Evolutionary conservation across 2,888 invertebrate species (phyloP).

Genomic region (Barypeithes pellucidus): DNA sequence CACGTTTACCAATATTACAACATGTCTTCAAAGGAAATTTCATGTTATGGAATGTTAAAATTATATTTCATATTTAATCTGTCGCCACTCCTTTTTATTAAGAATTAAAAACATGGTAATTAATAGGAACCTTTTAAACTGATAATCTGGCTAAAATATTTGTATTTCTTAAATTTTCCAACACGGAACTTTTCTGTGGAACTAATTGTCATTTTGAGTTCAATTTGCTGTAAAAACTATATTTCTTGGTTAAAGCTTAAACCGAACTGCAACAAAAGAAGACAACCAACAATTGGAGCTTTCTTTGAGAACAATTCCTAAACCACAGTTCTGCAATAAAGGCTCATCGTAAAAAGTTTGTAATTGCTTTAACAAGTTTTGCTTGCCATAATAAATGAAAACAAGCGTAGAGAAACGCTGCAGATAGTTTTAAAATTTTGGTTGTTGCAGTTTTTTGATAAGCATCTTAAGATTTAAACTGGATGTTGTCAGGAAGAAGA

Average conservation of each 20-base stretch:
- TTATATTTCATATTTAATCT: no score
- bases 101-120: no score
- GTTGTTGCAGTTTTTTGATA: not conserved
- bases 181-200: no score
- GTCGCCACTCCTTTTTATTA: no score
- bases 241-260: not conserved
- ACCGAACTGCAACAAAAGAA: not conserved
- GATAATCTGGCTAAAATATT: no score
- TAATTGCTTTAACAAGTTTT: conserved; percentile 34
- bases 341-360: conserved; percentile 19
- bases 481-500: no score
- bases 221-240: not conserved
- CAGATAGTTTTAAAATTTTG: not conserved
- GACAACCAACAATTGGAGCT: conserved; percentile 5
- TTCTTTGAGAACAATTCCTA: not conserved
- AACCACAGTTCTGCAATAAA: conserved; percentile 6
- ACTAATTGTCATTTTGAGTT: not conserved
- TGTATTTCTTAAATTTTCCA: no score
- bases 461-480: not conserved
- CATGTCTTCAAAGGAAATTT: no score
- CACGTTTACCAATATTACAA: no score
- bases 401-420: not conserved
- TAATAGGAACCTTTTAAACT: no score
- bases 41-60: no score
- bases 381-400: not conserved